Evolutionary conservation across 2,113 vertebrate species (phyloP), one percentile per base, ranked within the genome.

Genomic region (Nycticebus coucang): DNA sequence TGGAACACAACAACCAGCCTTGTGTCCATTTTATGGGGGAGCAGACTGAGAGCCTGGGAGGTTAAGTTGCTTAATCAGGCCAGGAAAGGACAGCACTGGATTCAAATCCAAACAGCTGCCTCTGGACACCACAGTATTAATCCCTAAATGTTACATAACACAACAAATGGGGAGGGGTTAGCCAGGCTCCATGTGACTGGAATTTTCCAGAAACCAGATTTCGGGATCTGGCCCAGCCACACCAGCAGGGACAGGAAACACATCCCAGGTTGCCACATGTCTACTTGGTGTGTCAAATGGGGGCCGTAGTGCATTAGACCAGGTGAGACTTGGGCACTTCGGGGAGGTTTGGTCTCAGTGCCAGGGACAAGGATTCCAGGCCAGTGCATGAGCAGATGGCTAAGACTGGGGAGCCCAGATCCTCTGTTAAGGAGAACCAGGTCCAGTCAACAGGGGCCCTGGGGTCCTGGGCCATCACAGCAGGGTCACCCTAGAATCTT

Each of bases 131-230:
- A 1, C 5, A 0, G 71, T 45, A 80, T 78, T 97, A 96, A 95
- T 95, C 93, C 79, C 81, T 1, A 0, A 30, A 22, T 0, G 50
- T 97, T 97, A 95, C 35, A 45, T 97, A 97, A 97, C 55, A 4
- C 35, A 2, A 0, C 1, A 62, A 55, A 13, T 60, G 93, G 68
- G 95, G 91, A 78, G 91, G 94, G 92, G 75, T 87, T 79, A 85
- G 90, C 75, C 81, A 82, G 92, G 68, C 88, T 95, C 85, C 22
- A 0, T 7, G 88, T 5, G 89, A 82, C 94, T 96, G 94, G 96
- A 97, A 97, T 96, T 97, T 97, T 97, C 97, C 97, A 89, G 94
- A 96, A 57, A 82, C 33, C 66, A 80, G 90, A 53, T 94, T 96
- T 94, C 33, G 0, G 57, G 86, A 75, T 74, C 78, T 0, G 1